Conservation (phyloP, 2,797 vertebrate genomes). For the Malurus leucopterus region DNA sequence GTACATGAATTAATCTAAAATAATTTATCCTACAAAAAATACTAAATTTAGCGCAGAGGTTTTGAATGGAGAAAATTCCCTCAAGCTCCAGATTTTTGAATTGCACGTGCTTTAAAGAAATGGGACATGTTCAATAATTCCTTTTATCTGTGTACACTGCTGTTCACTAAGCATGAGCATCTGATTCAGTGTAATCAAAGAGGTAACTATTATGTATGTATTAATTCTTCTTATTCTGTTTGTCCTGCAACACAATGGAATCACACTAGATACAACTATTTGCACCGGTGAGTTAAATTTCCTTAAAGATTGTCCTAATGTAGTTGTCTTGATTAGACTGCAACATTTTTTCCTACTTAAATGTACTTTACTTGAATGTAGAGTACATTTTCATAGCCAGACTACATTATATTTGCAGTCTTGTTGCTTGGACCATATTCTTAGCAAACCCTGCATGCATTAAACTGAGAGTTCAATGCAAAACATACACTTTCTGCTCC, state of each 20-base stretch:
- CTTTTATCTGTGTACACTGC: constrained; percentile 49
- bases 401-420: constrained; percentile 28
- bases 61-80: constrained; percentile 33
- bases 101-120: constrained; percentile 51
- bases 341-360: constrained; percentile 40
- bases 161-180: constrained; percentile 68
- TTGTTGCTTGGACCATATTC: constrained; percentile 56
- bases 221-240: constrained; percentile 89
- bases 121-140: background rate
- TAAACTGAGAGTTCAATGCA: constrained; percentile 33
- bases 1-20: constrained; percentile 7
- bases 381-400: constrained; percentile 39
- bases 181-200: constrained; percentile 65
- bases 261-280: constrained; percentile 99
- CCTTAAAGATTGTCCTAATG: constrained; percentile 76
- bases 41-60: background rate
- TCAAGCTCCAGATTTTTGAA: constrained; percentile 34
- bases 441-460: constrained; percentile 70
- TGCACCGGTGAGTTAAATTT: constrained; percentile 98
- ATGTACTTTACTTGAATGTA: constrained; percentile 48
- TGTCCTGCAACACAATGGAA: constrained; percentile 93
- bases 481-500: constrained; percentile 34
- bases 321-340: constrained; percentile 66
- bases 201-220: constrained; percentile 73
- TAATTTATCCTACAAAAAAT: background rate